Percentiles rank a stretch among this genome's conserved stretches.
phyloP scores from a whole-genome alignment of 2,888 invertebrate species.

The Hydriomena furcata region DNA sequence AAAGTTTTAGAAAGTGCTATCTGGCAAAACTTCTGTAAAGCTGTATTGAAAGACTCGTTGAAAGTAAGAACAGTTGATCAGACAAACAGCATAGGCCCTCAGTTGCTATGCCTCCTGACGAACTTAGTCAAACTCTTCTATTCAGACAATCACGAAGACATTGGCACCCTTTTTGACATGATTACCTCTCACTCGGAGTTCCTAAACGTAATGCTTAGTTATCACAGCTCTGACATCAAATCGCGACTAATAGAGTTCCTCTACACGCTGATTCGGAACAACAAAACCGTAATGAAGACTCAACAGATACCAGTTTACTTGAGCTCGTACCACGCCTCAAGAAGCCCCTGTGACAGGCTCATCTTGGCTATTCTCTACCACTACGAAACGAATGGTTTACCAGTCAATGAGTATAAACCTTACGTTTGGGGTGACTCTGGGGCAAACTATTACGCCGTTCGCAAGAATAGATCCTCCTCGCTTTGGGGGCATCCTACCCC shows the following conservation, averaged over 20 bases:
- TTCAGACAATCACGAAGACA: constrained; percentile 66
- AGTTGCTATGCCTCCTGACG: constrained; percentile 82
- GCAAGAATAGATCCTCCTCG: constrained; percentile 77
- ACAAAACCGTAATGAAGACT: constrained; percentile 85
- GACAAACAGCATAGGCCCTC: constrained; percentile 62
- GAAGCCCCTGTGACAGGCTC: constrained; percentile 87
- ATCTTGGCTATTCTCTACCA: constrained; percentile 86
- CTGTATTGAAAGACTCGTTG: constrained; percentile 86
- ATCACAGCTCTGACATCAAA: constrained; percentile 76
- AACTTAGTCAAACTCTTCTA: constrained; percentile 83
- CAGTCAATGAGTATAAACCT: constrained; percentile 88
- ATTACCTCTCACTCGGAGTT: constrained; percentile 90
- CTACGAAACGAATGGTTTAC: constrained; percentile 87
- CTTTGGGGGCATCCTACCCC: constrained; percentile 89
- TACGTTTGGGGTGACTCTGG: constrained; percentile 94
- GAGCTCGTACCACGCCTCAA: constrained; percentile 90
- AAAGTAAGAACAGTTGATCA: constrained; percentile 67
- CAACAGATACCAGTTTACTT: constrained; percentile 90
- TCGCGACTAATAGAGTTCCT: constrained; percentile 86
- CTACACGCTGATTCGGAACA: constrained; percentile 84
- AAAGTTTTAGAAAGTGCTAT: constrained; percentile 70
- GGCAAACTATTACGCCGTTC: constrained; percentile 89
- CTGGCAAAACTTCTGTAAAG: constrained; percentile 85
- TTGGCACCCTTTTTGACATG: constrained; percentile 87
- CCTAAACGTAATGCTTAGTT: constrained; percentile 86